Base-by-base conservation (phyloP, 2,113 vertebrate genomes). In the Fulmarus glacialis region DNA sequence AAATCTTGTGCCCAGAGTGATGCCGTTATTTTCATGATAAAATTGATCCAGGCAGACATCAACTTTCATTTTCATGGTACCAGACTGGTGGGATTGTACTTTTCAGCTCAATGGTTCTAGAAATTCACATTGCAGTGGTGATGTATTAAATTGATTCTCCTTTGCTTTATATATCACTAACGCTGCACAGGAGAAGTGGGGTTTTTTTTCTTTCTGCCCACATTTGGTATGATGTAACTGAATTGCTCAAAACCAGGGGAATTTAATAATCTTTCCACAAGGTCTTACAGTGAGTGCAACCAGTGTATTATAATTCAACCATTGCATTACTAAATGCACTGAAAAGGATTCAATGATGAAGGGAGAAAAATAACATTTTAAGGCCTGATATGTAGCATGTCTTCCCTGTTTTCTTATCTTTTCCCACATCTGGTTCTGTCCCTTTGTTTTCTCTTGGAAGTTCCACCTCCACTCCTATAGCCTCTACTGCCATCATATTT, bases 31-130 rank as follows among this genome's bases (percentile, higher is more conserved):
- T 89, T 93, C 68, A 48, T 56, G 77, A 97, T 84, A 88, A 92
- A 67, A 93, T 91, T 94, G 93, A 94, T 97, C 93, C 93, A 83
- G 82, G 89, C 90, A 97, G 89, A 74, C 72, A 94, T 96, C 92
- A 96, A 79, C 94, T 96, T 78, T 40, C 84, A 96, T 97, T 96
- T 93, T 94, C 93, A 36, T 95, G 96, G 93, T 94, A 96, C 86
- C 86, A 94, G 90, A 95, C 90, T 95, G 93, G 97, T 97, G 93
- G 95, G 95, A 94, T 82, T 94, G 95, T 97, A 93, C 92, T 94
- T 97, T 97, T 97, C 96, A 96, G 91, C 93, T 97, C 93, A 95
- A 60, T 91, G 93, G 83, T 87, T 97, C 89, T 96, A 95, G 94
- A 96, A 97, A 97, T 95, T 89, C 96, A 91, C 91, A 82, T 70